phyloP scores from a whole-genome alignment of 2,113 vertebrate species.

The Stegostoma tigrinum region DNA sequence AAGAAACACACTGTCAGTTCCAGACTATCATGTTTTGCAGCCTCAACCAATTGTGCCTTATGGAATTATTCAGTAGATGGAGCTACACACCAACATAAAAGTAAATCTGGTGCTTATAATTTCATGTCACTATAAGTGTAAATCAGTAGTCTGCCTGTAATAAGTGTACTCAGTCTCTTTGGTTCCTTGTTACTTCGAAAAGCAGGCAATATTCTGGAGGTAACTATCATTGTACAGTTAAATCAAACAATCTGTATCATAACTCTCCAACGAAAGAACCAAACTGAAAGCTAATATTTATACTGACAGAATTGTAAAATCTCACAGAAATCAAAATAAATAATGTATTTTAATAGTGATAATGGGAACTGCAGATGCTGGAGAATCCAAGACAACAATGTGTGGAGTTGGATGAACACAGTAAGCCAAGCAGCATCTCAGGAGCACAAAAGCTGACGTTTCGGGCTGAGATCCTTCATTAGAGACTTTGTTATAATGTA shows the following conservation, averaged over 20 bases:
- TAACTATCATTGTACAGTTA: too few species aligned
- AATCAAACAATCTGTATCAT: not conserved
- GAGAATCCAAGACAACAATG: too few species aligned
- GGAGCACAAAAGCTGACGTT: too few species aligned
- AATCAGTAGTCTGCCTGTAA: not conserved
- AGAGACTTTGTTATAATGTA: too few species aligned
- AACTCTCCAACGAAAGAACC: not conserved
- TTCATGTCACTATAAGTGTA: not conserved
- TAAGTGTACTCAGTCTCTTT: not conserved
- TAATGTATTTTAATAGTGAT: not conserved
- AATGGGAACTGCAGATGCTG: too few species aligned
- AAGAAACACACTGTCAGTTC: not conserved
- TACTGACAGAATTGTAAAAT: not conserved
- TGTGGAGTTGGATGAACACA: too few species aligned
- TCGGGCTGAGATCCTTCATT: too few species aligned
- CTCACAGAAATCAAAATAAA: not conserved
- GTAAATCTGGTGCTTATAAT: not conserved
- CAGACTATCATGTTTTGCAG: not conserved
- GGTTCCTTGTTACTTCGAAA: not conserved
- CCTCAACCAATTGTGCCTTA: not conserved
- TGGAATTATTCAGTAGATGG: not conserved
- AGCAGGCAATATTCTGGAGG: not conserved
- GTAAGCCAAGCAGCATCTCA: too few species aligned
- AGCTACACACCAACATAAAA: constrained; percentile 28
- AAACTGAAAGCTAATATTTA: not conserved